phyloP scores from a whole-genome alignment of 2,113 vertebrate genomes.

The Origma solitaria region DNA sequence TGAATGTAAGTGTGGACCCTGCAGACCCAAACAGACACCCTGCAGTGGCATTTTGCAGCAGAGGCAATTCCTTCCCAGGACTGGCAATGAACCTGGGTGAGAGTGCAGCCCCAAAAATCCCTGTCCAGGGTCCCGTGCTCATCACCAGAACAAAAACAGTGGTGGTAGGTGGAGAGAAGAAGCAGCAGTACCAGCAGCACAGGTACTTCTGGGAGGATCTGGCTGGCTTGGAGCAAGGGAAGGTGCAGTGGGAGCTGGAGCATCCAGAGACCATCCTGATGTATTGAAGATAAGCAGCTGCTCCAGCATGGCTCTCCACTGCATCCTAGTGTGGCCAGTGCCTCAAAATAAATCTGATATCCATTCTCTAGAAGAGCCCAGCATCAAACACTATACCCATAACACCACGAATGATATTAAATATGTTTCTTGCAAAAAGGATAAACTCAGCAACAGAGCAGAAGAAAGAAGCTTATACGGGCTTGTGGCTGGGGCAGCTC shows the following conservation, averaged over 20 bases:
- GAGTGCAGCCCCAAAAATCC: neutral
- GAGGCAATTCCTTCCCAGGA: neutral
- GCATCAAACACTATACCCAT: neutral
- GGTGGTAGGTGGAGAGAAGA: neutral
- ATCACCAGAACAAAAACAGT: neutral
- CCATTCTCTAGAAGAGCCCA: neutral
- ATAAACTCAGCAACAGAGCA: neutral
- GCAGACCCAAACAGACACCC: neutral
- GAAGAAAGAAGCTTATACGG: neutral
- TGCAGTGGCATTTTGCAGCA: neutral
- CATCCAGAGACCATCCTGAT: neutral
- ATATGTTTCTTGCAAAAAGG: neutral
- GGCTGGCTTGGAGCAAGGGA: rapidly evolving
- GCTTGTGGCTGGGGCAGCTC: neutral
- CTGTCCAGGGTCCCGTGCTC: neutral
- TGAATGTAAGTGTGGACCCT: neutral
- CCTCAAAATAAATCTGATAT: neutral
- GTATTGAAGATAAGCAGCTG: rapidly evolving
- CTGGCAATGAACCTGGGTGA: neutral
- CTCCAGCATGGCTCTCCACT: neutral
- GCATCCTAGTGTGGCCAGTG: rapidly evolving
- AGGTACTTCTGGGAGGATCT: neutral
- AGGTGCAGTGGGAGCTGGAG: neutral
- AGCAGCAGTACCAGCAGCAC: neutral
- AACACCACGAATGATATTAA: neutral